phyloP scores from a whole-genome alignment of 2,888 invertebrate genomes.

The Cephus pygmeus region DNA sequence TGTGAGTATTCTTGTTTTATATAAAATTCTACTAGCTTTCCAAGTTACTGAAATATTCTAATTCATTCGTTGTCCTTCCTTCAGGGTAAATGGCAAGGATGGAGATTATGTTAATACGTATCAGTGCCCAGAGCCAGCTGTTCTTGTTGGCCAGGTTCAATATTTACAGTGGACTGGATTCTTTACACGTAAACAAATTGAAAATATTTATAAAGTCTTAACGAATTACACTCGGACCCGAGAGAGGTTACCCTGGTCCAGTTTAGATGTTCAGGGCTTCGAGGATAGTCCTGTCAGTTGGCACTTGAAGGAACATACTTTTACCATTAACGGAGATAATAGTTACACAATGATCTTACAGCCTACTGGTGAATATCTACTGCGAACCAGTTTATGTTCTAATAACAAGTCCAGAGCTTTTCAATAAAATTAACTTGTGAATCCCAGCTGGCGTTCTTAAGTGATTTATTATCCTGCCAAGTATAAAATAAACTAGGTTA shows the following conservation, averaged over 20 bases:
- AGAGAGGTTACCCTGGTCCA: conserved; percentile 65
- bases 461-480: neutral
- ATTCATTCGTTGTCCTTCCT: neutral
- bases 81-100: conserved; percentile 33
- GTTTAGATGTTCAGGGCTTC: conserved; percentile 71
- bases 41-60: neutral
- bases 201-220: conserved; percentile 57
- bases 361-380: conserved; percentile 48
- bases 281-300: conserved; percentile 69
- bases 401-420: conserved; percentile 56
- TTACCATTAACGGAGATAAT: conserved; percentile 68
- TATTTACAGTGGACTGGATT: conserved; percentile 68
- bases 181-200: conserved; percentile 63
- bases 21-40: neutral
- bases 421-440: conserved; percentile 31
- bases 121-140: conserved; percentile 58
- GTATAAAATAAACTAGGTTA: neutral
- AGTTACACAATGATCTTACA: conserved; percentile 66
- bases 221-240: conserved; percentile 47
- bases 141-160: conserved; percentile 57
- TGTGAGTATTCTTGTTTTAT: conserved; percentile 44
- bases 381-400: conserved; percentile 61
- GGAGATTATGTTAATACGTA: conserved; percentile 64
- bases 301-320: conserved; percentile 66
- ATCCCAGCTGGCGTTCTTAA: neutral